Conservation (phyloP, 2,888 invertebrate genomes). For the Diogma glabrata region DNA sequence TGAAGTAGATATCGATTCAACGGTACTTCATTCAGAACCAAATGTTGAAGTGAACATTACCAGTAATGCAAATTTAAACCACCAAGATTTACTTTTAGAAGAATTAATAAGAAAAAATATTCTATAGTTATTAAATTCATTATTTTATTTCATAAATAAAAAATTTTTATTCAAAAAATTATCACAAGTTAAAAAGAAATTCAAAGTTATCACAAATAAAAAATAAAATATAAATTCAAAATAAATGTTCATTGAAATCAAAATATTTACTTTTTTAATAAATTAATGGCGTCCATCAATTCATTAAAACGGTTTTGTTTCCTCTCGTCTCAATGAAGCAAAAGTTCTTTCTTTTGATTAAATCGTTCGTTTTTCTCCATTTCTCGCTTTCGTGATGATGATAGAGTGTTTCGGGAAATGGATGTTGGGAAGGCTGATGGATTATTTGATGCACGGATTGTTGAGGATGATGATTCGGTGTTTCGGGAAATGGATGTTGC, state of each 20-base stretch:
- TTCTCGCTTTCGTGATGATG: background rate
- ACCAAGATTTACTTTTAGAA: background rate
- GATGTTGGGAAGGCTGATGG: background rate
- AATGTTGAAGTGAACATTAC: too few relatives aligned
- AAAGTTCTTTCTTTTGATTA: background rate
- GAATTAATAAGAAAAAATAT: constrained; percentile 4
- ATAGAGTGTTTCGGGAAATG: background rate
- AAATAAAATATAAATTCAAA: background rate
- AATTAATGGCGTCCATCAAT: too few relatives aligned
- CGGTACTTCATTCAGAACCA: background rate
- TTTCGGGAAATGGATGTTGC: background rate
- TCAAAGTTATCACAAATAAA: background rate
- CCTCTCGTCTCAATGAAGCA: background rate
- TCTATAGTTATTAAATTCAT: background rate
- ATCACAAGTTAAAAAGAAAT: background rate
- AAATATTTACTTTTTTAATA: background rate
- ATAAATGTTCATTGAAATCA: background rate
- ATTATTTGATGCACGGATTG: background rate
- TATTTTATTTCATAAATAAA: background rate
- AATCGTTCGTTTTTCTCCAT: background rate
- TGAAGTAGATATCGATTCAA: background rate
- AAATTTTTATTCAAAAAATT: background rate
- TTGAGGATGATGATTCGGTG: background rate
- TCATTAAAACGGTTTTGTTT: background rate
- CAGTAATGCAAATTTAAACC: background rate